Evolutionary conservation across 30 jellyfish, hydroid and myxozoan genomes (phyloP).

Genomic region (Turritopsis rubra): DNA sequence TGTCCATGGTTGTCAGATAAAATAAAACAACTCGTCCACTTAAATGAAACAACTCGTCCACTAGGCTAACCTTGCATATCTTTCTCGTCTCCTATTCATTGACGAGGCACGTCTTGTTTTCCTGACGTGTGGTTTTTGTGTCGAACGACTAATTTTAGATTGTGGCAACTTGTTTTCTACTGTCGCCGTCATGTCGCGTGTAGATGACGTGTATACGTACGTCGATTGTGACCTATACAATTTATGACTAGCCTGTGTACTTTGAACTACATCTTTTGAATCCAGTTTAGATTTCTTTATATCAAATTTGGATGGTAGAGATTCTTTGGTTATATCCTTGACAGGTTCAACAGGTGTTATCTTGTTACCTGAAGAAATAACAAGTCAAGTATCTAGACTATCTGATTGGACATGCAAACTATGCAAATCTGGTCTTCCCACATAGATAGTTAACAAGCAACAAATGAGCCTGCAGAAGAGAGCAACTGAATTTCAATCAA

Average conservation of each 20-base stretch:
- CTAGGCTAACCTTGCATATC: conserved; percentile 33
- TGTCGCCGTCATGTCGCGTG: conserved; percentile 21
- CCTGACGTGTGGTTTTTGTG: conserved; percentile 41
- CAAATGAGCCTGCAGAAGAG: too few relatives aligned
- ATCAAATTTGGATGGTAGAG: conserved; percentile 24
- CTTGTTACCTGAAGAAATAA: too few relatives aligned
- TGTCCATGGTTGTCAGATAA: too few relatives aligned
- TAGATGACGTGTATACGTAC: conserved; percentile 16
- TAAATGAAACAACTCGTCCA: neutral
- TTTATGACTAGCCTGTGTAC: conserved; percentile 11
- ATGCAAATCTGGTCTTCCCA: too few relatives aligned
- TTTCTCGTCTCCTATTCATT: conserved; percentile 27
- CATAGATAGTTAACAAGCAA: too few relatives aligned
- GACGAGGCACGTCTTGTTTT: conserved; percentile 29
- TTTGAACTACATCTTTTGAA: neutral
- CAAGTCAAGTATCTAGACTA: too few relatives aligned
- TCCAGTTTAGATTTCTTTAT: neutral
- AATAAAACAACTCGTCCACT: too few relatives aligned
- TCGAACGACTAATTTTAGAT: conserved; percentile 34
- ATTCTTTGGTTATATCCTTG: neutral
- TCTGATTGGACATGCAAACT: too few relatives aligned
- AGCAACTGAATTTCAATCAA: neutral
- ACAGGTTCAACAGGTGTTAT: neutral
- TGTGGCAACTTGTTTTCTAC: neutral
- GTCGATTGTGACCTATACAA: conserved; percentile 15